Conservation (phyloP, 2,888 invertebrate species). For the Sialis fuliginosa region DNA sequence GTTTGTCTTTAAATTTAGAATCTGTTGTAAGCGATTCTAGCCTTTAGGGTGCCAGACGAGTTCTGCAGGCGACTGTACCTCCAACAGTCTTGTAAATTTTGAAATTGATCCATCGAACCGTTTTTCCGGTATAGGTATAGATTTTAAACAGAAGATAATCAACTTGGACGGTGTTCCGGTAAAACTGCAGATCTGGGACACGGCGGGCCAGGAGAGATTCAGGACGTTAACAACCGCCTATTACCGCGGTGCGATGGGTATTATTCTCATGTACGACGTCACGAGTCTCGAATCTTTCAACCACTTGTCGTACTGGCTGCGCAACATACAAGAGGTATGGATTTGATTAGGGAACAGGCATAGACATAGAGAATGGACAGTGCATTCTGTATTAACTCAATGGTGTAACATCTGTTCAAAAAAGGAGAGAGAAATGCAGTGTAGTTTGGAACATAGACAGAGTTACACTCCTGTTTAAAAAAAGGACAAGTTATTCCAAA, state of each 20-base stretch:
- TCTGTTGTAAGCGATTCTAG: too few species aligned
- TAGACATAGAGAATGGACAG: not conserved
- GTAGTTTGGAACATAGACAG: too few species aligned
- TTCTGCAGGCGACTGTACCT: too few species aligned
- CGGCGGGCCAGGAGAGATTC: conserved; percentile 58
- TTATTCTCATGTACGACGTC: conserved; percentile 79
- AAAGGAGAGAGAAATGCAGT: too few species aligned
- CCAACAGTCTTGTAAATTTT: too few species aligned
- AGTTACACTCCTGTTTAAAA: too few species aligned
- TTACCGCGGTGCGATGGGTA: conserved; percentile 82
- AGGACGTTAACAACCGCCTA: conserved; percentile 75
- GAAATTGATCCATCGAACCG: too few species aligned
- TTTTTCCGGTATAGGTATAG: conserved; percentile 68
- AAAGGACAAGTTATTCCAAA: too few species aligned
- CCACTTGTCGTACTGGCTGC: conserved; percentile 76
- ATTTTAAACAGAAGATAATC: conserved; percentile 80
- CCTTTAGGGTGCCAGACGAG: too few species aligned
- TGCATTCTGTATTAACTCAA: too few species aligned
- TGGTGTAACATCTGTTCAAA: too few species aligned
- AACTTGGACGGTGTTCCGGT: conserved; percentile 73
- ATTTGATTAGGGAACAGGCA: not conserved
- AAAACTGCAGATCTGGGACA: conserved; percentile 78
- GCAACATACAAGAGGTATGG: conserved; percentile 73
- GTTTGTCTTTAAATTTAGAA: too few species aligned
- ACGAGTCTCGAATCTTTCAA: conserved; percentile 82